Base-by-base conservation (phyloP, 92 coral and sea anemone genomes). In the Palythoa caribaeorum region DNA sequence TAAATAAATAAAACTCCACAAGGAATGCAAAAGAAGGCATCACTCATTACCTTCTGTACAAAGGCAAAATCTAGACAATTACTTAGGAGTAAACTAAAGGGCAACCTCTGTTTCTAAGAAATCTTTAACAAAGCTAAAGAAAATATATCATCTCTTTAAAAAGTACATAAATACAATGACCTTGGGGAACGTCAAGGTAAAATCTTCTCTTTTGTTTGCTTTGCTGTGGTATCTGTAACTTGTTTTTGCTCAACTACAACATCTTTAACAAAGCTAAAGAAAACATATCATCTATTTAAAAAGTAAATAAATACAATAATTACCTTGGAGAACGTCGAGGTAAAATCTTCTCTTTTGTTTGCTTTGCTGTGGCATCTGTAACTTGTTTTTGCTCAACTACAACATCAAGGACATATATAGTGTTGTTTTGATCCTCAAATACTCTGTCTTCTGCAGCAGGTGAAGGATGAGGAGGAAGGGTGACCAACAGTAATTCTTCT, bases 251-350 rank as follows among this genome's bases (percentile, higher is more conserved):
- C 20, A 11, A 21, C 83, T 11, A 37, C 14, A 77, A 14, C 48
- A 15, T 7, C 36, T n/a, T n/a, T n/a, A n/a, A n/a, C n/a, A n/a
- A n/a, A n/a, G n/a, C n/a, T n/a, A n/a, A n/a, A n/a, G n/a, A n/a
- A n/a, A n/a, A n/a, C n/a, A n/a, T n/a, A n/a, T n/a, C n/a, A n/a
- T n/a, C n/a, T n/a, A n/a, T n/a, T n/a, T n/a, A n/a, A n/a, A n/a
- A n/a, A n/a, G n/a, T n/a, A n/a, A 4, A 44, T 44, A 44, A 78
- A 35, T 19, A 6, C 83, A 77, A 38, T 54, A 44, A 54, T 44
- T 3, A 78, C 83, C 83, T 78, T 53, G 83, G 71, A 6, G 83
- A 78, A 12, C 83, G 83, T 35, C 83, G 83, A 14, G 48, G 83
- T 8, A 77, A 52, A 14, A 20, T 54, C 36, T 12, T 17, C 15